These are phyloP conservation scores for Caradrina kadenii DNA, from an alignment of 2,888 invertebrate species.

Conservation along the genomic window DNA sequence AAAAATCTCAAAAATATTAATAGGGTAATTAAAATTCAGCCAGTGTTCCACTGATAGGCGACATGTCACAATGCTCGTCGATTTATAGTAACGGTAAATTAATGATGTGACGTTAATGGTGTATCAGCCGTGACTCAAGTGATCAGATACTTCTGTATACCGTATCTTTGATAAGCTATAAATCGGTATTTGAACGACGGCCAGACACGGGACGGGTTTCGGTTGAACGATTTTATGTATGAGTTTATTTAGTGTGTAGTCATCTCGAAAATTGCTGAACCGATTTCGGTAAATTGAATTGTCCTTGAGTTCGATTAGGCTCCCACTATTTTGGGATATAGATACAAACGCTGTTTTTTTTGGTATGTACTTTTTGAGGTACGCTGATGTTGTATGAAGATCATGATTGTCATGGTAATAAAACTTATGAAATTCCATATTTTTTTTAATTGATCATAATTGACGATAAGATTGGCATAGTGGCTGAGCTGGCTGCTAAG, in stretches of 20 bases:
- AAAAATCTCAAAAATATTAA: slow-evolving; percentile 12
- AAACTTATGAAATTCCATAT: no score
- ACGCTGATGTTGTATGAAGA: neutral
- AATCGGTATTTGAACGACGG: slow-evolving; percentile 23
- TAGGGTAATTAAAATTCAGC: slow-evolving; percentile 48
- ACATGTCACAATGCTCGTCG: slow-evolving; percentile 44
- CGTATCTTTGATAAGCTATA: slow-evolving; percentile 25
- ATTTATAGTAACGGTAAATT: slow-evolving; percentile 50
- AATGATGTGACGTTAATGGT: slow-evolving; percentile 46
- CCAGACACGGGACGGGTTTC: slow-evolving; percentile 12
- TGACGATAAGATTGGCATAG: no score
- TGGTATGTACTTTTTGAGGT: neutral
- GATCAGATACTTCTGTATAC: slow-evolving; percentile 28
- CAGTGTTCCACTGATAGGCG: slow-evolving; percentile 30
- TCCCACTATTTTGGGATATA: slow-evolving; percentile 29
- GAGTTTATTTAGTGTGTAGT: slow-evolving; percentile 7
- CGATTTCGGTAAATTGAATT: slow-evolving; percentile 41
- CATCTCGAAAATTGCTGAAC: slow-evolving; percentile 36
- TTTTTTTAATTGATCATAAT: no score
- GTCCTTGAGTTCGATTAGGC: slow-evolving; percentile 42
- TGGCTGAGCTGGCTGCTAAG: no score
- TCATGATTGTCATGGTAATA: no score
- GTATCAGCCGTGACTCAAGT: slow-evolving; percentile 37
- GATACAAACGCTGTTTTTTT: slow-evolving; percentile 3
- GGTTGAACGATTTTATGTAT: slow-evolving; percentile 9